Conservation (phyloP, 2,113 vertebrate genomes). For the Saccopteryx leptura region DNA sequence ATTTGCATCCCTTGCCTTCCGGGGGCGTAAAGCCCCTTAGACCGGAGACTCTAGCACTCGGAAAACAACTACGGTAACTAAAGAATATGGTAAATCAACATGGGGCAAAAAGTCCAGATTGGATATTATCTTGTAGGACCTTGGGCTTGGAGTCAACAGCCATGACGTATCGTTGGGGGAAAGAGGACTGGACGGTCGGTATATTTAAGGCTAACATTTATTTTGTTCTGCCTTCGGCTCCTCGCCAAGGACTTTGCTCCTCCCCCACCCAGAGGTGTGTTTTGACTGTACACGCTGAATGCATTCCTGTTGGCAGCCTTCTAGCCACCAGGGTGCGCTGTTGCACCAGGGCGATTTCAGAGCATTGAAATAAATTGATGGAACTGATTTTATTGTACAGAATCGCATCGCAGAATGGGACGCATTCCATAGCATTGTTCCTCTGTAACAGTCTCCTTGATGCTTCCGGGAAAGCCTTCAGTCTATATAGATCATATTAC, state of each 20-base stretch:
- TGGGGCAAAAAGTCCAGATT: neutral
- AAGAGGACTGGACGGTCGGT: neutral
- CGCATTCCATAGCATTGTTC: neutral
- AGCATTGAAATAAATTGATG: accelerated
- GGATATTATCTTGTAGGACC: neutral
- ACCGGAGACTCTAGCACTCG: neutral
- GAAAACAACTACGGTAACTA: neutral
- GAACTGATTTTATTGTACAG: neutral
- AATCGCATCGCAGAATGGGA: neutral
- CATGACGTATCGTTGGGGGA: too few species aligned
- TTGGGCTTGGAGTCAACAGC: neutral
- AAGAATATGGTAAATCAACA: neutral
- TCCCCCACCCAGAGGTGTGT: neutral
- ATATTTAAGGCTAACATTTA: neutral
- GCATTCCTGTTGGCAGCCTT: too few species aligned
- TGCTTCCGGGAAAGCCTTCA: neutral
- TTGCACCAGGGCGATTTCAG: neutral
- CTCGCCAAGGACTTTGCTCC: neutral
- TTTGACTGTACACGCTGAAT: neutral
- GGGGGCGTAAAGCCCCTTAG: neutral
- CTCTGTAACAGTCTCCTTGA: neutral
- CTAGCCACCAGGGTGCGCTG: constrained; percentile 54
- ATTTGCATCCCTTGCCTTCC: neutral
- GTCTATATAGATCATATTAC: neutral
- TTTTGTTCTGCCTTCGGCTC: neutral